phyloP scores from a whole-genome alignment of 2,797 vertebrate species.

The Coilia nasus region DNA sequence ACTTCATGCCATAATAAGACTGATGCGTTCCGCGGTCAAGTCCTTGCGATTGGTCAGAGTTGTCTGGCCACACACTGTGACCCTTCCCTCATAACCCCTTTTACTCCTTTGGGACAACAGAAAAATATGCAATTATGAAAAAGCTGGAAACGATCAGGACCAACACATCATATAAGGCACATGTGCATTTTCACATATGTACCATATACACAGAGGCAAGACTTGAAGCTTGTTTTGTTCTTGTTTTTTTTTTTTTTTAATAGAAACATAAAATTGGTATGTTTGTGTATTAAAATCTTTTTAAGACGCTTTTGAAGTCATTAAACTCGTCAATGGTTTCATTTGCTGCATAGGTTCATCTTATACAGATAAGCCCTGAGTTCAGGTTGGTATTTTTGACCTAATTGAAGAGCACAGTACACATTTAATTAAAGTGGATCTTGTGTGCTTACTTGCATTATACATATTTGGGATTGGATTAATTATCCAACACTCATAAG shows the following conservation, averaged over 20 bases:
- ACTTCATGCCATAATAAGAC: constrained; percentile 61
- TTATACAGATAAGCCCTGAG: neutral
- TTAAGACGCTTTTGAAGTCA: constrained; percentile 65
- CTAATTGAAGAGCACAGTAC: neutral
- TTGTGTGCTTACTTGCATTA: too few relatives aligned
- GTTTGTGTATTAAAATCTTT: constrained; percentile 84
- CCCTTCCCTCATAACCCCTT: constrained; percentile 52
- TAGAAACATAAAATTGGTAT: constrained; percentile 70
- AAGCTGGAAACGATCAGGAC: constrained; percentile 57
- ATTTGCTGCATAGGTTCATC: neutral
- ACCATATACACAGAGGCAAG: constrained; percentile 63
- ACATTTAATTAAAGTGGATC: too few relatives aligned
- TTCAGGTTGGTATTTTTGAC: neutral
- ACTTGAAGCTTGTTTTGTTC: constrained; percentile 68
- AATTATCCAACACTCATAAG: too few relatives aligned
- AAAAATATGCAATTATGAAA: constrained; percentile 58
- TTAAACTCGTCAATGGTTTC: neutral
- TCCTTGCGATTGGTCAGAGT: constrained; percentile 66
- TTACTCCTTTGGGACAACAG: constrained; percentile 60
- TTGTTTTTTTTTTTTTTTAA: constrained; percentile 43
- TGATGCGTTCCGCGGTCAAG: constrained; percentile 69
- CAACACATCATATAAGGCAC: constrained; percentile 65
- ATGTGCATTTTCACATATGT: constrained; percentile 59
- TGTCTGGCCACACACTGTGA: constrained; percentile 73
- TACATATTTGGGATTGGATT: too few relatives aligned